Base-by-base conservation (phyloP, 2,888 invertebrate genomes). In the Chalcosyrphus nemorum region DNA sequence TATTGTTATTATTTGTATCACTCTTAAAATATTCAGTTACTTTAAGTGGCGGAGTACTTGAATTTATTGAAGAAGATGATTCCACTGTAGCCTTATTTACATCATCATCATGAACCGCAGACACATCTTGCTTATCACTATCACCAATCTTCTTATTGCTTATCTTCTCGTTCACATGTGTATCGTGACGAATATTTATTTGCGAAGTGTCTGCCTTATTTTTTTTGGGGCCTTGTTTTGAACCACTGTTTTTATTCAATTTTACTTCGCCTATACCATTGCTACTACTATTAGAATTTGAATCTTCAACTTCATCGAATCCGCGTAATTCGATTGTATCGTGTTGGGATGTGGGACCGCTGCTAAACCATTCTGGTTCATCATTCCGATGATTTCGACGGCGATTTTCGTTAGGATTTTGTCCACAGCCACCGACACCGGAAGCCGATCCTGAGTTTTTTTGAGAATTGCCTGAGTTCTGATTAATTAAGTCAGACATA, bases 261-360 rank as follows among this genome's bases (percentile, higher is more conserved):
- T 66, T 77, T 4, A 32, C 43, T 24, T 81, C 65, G 13, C 70
- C 54, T 17, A 41, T 61, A 59, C 21, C 65, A 13, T 52, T 63
- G 43, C 38, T 65, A 52, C 63, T 71, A 45, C 74, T 76, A 5
- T 86, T 84, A 2, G 66, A 71, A 27, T 86, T 61, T 0, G 85
- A 81, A 19, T 89, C 89, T 15, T 96, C 88, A 41, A 81, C 84
- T 71, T 97, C 97, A 88, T 98, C 97, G 92, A 98, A 98, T 15
- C 98, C 98, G 56, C 96, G 95, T 87, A 98, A 92, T 91, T 98
- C 98, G 88, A 98, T 98, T 38, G 97, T 97, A 88, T 98, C 98
- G 89, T 95, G 91, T 90, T 97, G 96, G 81, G 97, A 97, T 81
- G 96, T 95, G 52, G 98, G 98, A 50, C 98, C 98, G 80, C 95